Base-by-base conservation (phyloP, 1,140 invertebrate genomes). In the Adelges cooleyi region DNA sequence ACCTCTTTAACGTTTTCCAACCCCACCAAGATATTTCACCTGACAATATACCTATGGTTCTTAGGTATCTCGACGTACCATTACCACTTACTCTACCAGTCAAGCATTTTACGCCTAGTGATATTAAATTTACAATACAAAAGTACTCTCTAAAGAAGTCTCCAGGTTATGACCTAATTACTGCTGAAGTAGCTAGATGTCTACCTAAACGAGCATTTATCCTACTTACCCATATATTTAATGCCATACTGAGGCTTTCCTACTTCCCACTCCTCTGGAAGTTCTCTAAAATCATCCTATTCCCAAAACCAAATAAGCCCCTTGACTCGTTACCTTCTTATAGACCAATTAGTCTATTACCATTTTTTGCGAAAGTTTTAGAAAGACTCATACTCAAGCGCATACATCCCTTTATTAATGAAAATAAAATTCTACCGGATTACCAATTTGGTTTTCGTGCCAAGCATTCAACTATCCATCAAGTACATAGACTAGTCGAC, bases 361-460 rank as follows among this genome's bases (percentile, higher is more conserved):
- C 73, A 10, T 67, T 70, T 11, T 20, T 72, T 1, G 70, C 69
- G 6, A 74, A 75, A 69, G 8, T 73, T 11, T 70, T 74, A 56
- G 72, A 74, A 53, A 72, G 68, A 53, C 46, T 73, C 9, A 17
- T 75, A 15, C 48, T 73, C 9, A 70, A 68, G 52, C 69, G 71
- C 54, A 54, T 74, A 13, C 17, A 23, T 17, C n/a, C 22, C 25
- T 46, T 69, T 13, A 59, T 70, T 13, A 42, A 42, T 59, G 27
- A 67, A 11, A 48, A 62, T 8, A 44, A 67, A 50, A 23, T 69
- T 40, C 68, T 75, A 40, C 71, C 74, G 11, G 22, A 69, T 11
- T 71, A 74, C 44, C 73, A 76, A 51, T 72, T 72, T 40, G 74
- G 74, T 0, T 75, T 76, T 54, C 66, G 72, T 42, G 13, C 65